Evolutionary conservation across 2,888 invertebrate genomes (phyloP).

Genomic region (Aricia artaxerxes): DNA sequence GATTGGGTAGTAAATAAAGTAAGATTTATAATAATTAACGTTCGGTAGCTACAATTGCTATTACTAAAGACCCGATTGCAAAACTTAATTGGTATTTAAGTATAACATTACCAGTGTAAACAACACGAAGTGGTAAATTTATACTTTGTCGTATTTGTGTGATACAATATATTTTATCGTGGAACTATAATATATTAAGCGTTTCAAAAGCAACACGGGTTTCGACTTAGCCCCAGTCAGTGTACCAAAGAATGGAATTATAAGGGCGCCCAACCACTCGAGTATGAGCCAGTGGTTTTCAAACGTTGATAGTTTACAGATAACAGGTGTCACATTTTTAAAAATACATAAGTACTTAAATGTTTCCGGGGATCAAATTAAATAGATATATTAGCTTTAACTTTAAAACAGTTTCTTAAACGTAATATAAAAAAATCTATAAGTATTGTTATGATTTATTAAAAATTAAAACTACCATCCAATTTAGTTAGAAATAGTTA

Average conservation of each 20-base stretch:
- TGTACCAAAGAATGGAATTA: slow-evolving; percentile 67
- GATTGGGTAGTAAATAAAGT: background rate
- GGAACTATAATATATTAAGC: slow-evolving; percentile 46
- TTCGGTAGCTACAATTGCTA: background rate
- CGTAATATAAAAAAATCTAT: too few relatives aligned
- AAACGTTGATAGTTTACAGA: background rate
- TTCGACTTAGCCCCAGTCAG: slow-evolving; percentile 69
- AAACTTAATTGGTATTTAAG: slow-evolving; percentile 15
- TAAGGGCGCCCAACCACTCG: slow-evolving; percentile 62
- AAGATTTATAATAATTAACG: slow-evolving; percentile 5
- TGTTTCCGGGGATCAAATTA: too few relatives aligned
- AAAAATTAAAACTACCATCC: too few relatives aligned
- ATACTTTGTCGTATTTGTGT: slow-evolving; percentile 21
- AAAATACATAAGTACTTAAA: too few relatives aligned
- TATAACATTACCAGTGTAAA: slow-evolving; percentile 22
- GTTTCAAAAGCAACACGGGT: slow-evolving; percentile 59
- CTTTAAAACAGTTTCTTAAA: too few relatives aligned
- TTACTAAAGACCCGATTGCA: slow-evolving; percentile 1
- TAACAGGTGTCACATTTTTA: background rate
- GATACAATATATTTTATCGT: slow-evolving; percentile 26
- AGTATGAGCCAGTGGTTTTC: background rate
- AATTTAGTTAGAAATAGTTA: too few relatives aligned
- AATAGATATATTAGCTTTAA: too few relatives aligned
- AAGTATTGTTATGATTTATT: too few relatives aligned
- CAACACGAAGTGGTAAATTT: slow-evolving; percentile 26